Evolutionary conservation across 2,797 vertebrate species (phyloP).

Genomic region (Xyrichtys novacula): DNA sequence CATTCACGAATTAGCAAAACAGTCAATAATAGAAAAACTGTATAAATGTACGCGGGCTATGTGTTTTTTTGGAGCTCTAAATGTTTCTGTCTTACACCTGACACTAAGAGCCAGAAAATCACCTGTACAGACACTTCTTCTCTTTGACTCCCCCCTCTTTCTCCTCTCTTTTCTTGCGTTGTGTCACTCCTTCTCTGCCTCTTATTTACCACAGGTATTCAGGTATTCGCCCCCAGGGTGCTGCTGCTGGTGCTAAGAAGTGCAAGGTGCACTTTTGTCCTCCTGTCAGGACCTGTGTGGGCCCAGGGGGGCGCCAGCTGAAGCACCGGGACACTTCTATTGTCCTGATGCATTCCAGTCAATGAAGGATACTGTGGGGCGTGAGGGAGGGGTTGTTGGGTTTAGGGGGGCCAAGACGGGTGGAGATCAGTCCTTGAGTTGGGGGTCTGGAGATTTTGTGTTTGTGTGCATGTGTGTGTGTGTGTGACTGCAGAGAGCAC

Average conservation of each 20-base stretch:
- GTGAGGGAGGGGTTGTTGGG: constrained; percentile 32
- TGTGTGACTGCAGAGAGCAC: constrained; percentile 49
- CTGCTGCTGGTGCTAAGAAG: constrained; percentile 71
- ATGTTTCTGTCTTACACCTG: constrained; percentile 54
- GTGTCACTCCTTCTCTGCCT: constrained; percentile 52
- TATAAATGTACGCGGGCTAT: constrained; percentile 12
- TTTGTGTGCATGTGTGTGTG: constrained; percentile 38
- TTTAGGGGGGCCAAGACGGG: constrained; percentile 18
- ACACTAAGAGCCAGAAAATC: constrained; percentile 51
- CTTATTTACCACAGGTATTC: constrained; percentile 78
- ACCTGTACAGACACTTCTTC: constrained; percentile 11
- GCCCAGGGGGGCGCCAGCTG: constrained; percentile 60
- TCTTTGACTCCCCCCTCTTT: constrained; percentile 24
- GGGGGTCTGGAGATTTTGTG: constrained; percentile 31
- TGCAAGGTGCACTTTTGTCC: constrained; percentile 88
- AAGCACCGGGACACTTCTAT: constrained; percentile 75
- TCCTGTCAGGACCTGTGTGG: constrained; percentile 83
- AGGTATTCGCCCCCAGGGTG: constrained; percentile 76
- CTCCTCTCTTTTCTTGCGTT: constrained; percentile 32
- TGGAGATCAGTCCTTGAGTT: constrained; percentile 44
- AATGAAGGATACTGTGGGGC: constrained; percentile 59
- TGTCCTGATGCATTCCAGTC: constrained; percentile 82
- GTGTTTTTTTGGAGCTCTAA: constrained; percentile 52
- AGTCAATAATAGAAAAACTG: constrained; percentile 14
- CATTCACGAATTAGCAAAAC: constrained; percentile 25